Evolutionary conservation across 2,113 vertebrate genomes (phyloP), one percentile per base, ranked within the genome.

Genomic region (Oxygymnocypris stewartii): DNA sequence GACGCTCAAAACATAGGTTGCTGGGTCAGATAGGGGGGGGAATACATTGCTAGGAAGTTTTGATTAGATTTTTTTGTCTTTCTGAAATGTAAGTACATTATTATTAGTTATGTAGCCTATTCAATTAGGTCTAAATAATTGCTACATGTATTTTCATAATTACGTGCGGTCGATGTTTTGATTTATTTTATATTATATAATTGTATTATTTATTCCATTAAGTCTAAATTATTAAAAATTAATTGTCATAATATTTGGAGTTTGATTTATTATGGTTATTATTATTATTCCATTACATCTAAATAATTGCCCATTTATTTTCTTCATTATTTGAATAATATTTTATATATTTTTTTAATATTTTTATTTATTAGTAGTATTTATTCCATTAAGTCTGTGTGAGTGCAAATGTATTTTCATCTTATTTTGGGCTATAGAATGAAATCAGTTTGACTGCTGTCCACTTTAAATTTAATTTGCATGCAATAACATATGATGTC

Each of bases 1-100:
- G 91, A 13, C 20, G 20, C 0, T 1, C 4, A 2, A n/a, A 51
- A 90, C 84, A 10, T 84, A 87, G 89, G 86, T 82, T 12, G 63
- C 49, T 85, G 25, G 88, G 85, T 86, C 79, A 74, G 40, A 54
- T 6, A 28, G 28, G 28, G 28, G 28, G 10, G 8, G 0, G 14
- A 23, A 44, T 59, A 5, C 35, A 61, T 59, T n/a, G 79, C 8
- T 59, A 12, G 51, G 16, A 57, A 71, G 6, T 49, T 86, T 61
- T 31, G 4, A 23, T 75, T 75, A 1, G 4, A 14, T 51, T 65
- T 28, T 67, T 67, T 28, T 54, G n/a, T 13, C 5, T 65, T 47
- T 47, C 73, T 25, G 44, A 25, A 14, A 25, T 25, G 23, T 23
- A 11, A 8, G 8, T 40, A 20, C 8, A 37, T 71, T 71, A 3